Evolutionary conservation across 2,113 vertebrate genomes (phyloP).

Genomic region (Odocoileus virginianus): DNA sequence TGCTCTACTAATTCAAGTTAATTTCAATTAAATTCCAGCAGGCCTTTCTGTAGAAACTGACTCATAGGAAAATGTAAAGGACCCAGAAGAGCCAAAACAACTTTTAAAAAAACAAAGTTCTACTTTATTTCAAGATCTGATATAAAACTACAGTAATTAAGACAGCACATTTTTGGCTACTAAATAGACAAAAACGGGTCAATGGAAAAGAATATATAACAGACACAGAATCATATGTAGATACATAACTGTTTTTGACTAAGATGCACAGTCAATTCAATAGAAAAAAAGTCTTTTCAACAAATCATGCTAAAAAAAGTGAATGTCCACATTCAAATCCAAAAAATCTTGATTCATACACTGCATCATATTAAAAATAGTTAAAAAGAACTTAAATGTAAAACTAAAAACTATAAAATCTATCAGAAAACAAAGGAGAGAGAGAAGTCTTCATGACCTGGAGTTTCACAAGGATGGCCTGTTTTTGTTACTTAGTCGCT

Average conservation of each 20-base stretch:
- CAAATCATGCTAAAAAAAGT: neutral
- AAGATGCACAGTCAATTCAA: neutral
- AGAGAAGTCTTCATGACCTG: neutral
- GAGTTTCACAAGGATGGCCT: neutral
- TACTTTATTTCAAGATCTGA: neutral
- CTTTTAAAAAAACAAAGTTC: neutral
- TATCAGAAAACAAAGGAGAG: neutral
- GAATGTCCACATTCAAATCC: neutral
- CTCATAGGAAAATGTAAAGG: neutral
- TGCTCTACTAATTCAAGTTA: neutral
- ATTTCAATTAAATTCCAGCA: neutral
- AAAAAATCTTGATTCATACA: neutral
- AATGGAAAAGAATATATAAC: neutral
- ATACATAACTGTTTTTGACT: neutral
- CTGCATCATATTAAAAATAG: neutral
- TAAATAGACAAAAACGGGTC: neutral
- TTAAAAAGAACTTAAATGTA: neutral
- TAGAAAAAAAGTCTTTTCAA: neutral
- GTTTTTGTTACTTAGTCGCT: neutral
- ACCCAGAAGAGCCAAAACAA: neutral
- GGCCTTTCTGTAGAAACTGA: neutral
- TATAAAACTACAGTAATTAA: neutral
- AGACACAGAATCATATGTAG: neutral
- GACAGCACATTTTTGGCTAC: neutral
- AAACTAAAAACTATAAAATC: neutral